phyloP scores from a whole-genome alignment of 37 sponge, comb jelly and placozoan genomes.

The Chondrilla cf. caribensis region DNA sequence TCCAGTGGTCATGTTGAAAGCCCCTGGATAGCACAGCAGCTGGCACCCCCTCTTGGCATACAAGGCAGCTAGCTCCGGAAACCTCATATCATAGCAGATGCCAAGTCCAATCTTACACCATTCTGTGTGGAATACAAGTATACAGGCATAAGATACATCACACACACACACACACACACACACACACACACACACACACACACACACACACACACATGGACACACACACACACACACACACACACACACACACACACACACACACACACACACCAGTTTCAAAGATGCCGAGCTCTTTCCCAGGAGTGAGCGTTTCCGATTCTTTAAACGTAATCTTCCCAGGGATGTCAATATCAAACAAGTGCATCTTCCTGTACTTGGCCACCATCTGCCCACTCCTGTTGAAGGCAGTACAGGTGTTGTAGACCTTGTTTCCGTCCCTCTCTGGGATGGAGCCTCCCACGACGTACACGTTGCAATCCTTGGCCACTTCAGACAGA shows the following conservation, averaged over 20 bases:
- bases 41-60: slow-evolving; percentile 74
- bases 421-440: slow-evolving; percentile 80
- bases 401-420: slow-evolving; percentile 81
- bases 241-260: slow-evolving; percentile 40
- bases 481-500: slow-evolving; percentile 74
- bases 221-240: slow-evolving; percentile 30
- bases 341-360: slow-evolving; percentile 97
- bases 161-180: neutral
- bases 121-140: slow-evolving; percentile 29
- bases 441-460: slow-evolving; percentile 97
- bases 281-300: slow-evolving; percentile 62
- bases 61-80: slow-evolving; percentile 83
- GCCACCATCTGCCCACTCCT: slow-evolving; percentile 82
- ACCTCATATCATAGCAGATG: slow-evolving; percentile 95
- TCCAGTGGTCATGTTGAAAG: slow-evolving; percentile 97
- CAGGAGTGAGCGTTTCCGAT: slow-evolving; percentile 76
- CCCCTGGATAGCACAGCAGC: slow-evolving; percentile 85
- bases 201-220: slow-evolving; percentile 33
- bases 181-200: slow-evolving; percentile 35
- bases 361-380: slow-evolving; percentile 92
- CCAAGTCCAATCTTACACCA: slow-evolving; percentile 92
- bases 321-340: slow-evolving; percentile 89
- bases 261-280: slow-evolving; percentile 70
- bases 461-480: slow-evolving; percentile 71
- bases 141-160: neutral